Evolutionary conservation across 1,140 invertebrate species (phyloP), one percentile per base, ranked within the genome.

Genomic region (Calosoma granatense): DNA sequence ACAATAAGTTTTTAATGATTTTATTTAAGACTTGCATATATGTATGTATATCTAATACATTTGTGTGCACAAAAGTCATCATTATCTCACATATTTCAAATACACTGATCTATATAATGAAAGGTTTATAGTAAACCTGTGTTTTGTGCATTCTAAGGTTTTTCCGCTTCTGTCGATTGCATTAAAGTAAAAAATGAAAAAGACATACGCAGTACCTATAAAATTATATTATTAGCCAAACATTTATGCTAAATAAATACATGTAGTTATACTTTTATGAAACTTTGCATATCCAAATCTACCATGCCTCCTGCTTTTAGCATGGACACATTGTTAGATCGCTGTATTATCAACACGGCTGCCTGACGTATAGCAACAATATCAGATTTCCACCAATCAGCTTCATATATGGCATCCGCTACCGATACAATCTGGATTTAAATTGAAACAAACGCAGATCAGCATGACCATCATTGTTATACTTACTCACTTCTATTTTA

Each of bases 151-250:
- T 36, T 36, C n/a, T 36, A 6, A 9, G 26, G 26, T 36, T 36
- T 36, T 36, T 9, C 26, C 6, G 26, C 26, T 6, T 6, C 41
- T 47, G 9, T 47, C 3, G 41, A 47, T 17, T 47, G 41, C 41
- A 47, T 47, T 17, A 47, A 47, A 47, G 41, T 47, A 47, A 47
- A 47, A 47, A 47, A 47, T 17, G 41, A 47, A 47, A 47, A 47
- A 3, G 41, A 47, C 41, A 47, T 47, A 11, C 41, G 6, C 4
- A 47, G 17, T 11, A 47, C 15, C 41, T 47, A 12, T n/a, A 36
- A 36, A 36, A 36, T 36, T 11, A 47, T 12, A 12, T 17, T 12
- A 11, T 17, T 47, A 47, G 9, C 17, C 9, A 47, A 11, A 47
- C 15, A 11, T 47, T 6, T 6, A 11, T 9, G 9, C 15, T 47